Base-by-base conservation (phyloP, 2,888 invertebrate species). In the Blastobasis adustella region DNA sequence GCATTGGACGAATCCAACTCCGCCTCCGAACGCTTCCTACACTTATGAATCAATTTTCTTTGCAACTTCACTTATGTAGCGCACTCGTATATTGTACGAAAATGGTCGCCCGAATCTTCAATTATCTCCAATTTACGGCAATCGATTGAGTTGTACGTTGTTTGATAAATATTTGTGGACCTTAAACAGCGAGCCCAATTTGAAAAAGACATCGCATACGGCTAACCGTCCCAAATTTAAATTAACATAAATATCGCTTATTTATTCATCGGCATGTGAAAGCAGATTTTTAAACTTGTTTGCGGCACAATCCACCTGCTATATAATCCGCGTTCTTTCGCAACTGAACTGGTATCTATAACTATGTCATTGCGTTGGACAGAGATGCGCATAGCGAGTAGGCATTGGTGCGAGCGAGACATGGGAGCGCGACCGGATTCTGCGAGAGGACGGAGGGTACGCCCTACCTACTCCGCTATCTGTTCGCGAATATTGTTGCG, bases 251-350 rank as follows among this genome's bases (percentile, higher is more conserved):
- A 40, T 40, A 10, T 9, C 46, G 5, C 4, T 37, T 46, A 36
- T 46, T 37, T 7, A 4, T 46, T 37, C 23, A 8, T 36, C 9
- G 68, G 67, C 69, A 80, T 77, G 84, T 86, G 85, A 86, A 86
- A 87, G 85, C 84, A 81, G 82, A 80, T 82, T 82, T 79, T 82
- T 82, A 79, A 87, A 87, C 85, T 79, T 73, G 85, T 87, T 87
- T 81, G 75, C 78, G 71, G 78, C 78, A 79, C 83, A 82, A 86
- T 82, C 83, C 86, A 88, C 88, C 84, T 87, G 88, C 84, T 82
- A 83, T 85, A 83, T 87, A 87, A 87, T 88, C 87, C 83, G 88
- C 86, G 84, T 65, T 82, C 80, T 88, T 88, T 88, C 87, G 86
- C 88, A 87, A 88, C 77, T 72, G 65, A 69, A 67, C 71, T 75